Base-by-base conservation (phyloP, 2,113 vertebrate genomes). In the Scopus umbretta region DNA sequence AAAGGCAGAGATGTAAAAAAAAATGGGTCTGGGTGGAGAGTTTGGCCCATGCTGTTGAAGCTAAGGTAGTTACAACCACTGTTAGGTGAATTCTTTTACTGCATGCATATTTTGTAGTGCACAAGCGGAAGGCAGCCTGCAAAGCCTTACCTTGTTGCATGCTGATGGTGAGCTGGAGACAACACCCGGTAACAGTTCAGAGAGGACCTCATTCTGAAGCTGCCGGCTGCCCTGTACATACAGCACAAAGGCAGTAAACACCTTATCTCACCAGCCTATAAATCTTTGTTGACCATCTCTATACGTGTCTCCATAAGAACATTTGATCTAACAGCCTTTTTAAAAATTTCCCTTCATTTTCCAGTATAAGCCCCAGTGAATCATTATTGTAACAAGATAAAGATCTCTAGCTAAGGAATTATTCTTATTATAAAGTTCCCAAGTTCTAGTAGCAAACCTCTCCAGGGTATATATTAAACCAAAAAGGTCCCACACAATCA, bases 301-400 rank as follows among this genome's bases (percentile, higher is more conserved):
- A 7, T 81, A 68, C 21, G 7, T 50, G 55, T 71, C 68, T 90
- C 87, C 95, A 50, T 75, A 82, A 95, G 92, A 93, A 75, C 25
- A 95, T 95, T 86, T 95, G 72, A 96, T 96, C 88, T 82, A 79
- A 94, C 70, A 92, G 75, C 61, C 73, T 87, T 95, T 96, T 76
- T 27, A 55, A 93, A 95, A 94, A 45, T 82, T 95, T 95, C 22
- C 86, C 93, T 95, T 97, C 86, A 32, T 91, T 97, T 96, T 95
- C 80, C 87, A 75, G 66, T 53, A 47, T 86, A 90, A 90, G 47
- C 75, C 71, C 87, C 82, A 78, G 78, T 92, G 91, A 97, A 97
- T 97, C 93, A 95, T 96, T 96, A 86, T 92, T 92, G 52, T 96
- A 95, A 81, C 80, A 94, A 96, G 97, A 97, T 97, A 94, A 97